phyloP scores from a whole-genome alignment of 30 jellyfish, hydroid and myxozoan species.

The Chrysaora quinquecirrha region DNA sequence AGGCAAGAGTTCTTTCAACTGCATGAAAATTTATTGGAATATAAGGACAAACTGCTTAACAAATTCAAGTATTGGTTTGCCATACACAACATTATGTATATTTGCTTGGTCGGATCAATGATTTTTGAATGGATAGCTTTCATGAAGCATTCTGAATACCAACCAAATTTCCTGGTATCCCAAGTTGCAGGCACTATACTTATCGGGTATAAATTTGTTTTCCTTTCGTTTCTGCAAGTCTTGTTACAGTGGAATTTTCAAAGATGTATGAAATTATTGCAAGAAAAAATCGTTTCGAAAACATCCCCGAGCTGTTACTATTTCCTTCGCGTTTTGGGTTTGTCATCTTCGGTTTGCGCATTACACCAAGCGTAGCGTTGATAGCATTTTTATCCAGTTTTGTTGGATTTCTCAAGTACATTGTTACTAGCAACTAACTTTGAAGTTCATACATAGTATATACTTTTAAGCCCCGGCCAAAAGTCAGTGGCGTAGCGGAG shows the following conservation, averaged over 20 bases:
- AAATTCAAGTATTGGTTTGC: constrained; percentile 59
- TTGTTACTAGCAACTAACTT: too few species aligned
- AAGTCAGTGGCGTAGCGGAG: too few species aligned
- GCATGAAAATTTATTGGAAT: constrained; percentile 9
- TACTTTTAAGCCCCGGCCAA: too few species aligned
- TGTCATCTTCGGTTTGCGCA: constrained; percentile 22
- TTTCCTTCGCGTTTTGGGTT: constrained; percentile 34
- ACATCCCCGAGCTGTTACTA: constrained; percentile 19
- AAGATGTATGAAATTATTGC: constrained; percentile 23
- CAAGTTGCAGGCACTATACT: constrained; percentile 50
- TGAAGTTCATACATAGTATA: too few species aligned
- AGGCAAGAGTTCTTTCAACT: constrained; percentile 35
- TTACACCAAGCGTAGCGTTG: constrained; percentile 38
- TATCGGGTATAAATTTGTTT: constrained; percentile 40
- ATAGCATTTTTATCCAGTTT: constrained; percentile 20
- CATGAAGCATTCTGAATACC: constrained; percentile 40
- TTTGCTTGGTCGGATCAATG: constrained; percentile 51
- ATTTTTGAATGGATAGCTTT: constrained; percentile 57
- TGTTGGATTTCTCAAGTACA: constrained; percentile 32
- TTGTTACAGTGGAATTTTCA: constrained; percentile 24
- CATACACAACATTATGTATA: constrained; percentile 40
- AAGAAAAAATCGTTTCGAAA: constrained; percentile 4
- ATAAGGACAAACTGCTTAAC: constrained; percentile 25
- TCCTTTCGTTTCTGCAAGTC: constrained; percentile 57
- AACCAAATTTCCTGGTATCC: constrained; percentile 21